These are phyloP conservation scores for Caracal caracal DNA, from an alignment of 2,113 vertebrate genomes.

Conservation along the genomic window DNA sequence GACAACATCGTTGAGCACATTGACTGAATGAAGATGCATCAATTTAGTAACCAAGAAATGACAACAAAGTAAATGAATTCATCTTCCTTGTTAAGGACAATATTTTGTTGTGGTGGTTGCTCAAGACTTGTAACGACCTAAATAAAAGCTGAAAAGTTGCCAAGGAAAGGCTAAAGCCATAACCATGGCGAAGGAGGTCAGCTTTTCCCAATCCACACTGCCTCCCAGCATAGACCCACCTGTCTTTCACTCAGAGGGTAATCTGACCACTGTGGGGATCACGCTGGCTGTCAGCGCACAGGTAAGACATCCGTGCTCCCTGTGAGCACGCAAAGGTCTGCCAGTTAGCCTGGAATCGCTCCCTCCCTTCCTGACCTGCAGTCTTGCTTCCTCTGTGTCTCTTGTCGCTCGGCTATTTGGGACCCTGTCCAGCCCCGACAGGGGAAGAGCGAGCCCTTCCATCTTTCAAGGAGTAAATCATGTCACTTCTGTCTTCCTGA, in stretches of 20 bases:
- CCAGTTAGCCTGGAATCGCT: neutral
- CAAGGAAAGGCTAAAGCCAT: neutral
- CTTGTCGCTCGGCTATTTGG: neutral
- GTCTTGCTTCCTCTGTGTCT: neutral
- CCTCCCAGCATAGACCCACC: neutral
- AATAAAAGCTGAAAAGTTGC: neutral
- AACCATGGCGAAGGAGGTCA: neutral
- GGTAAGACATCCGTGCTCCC: neutral
- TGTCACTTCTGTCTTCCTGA: neutral
- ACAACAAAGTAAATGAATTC: neutral
- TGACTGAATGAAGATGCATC: neutral
- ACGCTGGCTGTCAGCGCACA: neutral
- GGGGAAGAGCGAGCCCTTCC: neutral
- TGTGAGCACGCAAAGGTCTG: neutral
- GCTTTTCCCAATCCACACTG: neutral
- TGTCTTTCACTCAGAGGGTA: neutral
- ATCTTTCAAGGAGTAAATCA: neutral
- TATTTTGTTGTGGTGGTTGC: neutral
- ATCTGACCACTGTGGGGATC: no score
- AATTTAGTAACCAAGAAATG: no score
- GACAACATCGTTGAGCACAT: accelerated
- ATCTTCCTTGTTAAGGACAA: neutral
- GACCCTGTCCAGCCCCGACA: neutral
- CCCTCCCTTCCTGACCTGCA: no score
- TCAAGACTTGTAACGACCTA: neutral